phyloP scores from a whole-genome alignment of 2,113 vertebrate genomes.

The Scytalopus superciliaris region DNA sequence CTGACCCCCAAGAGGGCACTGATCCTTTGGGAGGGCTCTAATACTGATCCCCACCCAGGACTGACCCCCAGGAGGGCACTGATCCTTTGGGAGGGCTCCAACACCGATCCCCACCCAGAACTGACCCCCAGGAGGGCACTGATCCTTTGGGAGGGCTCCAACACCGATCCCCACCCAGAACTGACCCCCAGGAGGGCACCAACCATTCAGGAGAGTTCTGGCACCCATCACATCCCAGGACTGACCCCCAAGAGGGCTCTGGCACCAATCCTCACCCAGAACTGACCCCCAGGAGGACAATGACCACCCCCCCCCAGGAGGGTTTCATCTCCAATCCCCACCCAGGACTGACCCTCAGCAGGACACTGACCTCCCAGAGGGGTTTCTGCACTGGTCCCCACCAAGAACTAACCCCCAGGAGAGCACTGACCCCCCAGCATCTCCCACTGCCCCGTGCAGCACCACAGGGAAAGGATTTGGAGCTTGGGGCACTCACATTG shows the following conservation, averaged over 20 bases:
- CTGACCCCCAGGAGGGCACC: too few species aligned
- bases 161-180: neutral
- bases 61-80: neutral
- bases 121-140: neutral
- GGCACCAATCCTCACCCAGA: neutral
- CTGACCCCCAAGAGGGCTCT: neutral
- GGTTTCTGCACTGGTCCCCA: neutral
- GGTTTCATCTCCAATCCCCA: neutral
- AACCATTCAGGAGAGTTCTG: neutral
- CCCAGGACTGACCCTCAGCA: neutral
- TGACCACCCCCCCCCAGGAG: neutral
- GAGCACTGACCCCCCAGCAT: neutral
- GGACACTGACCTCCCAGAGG: neutral
- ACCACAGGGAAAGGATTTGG: neutral
- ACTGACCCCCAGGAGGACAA: neutral
- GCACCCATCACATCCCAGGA: neutral
- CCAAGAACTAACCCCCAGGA: neutral
- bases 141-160: neutral
- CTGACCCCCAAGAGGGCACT: neutral
- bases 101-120: neutral
- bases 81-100: neutral
- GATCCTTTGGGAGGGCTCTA: neutral
- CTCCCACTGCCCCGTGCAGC: accelerated
- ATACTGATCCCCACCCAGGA: neutral
- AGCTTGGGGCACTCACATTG: slow-evolving; percentile 77